Percentiles rank a stretch among this genome's conserved stretches.
phyloP scores from a whole-genome alignment of 1,140 invertebrate species.

The Drosophila rhopaloa region DNA sequence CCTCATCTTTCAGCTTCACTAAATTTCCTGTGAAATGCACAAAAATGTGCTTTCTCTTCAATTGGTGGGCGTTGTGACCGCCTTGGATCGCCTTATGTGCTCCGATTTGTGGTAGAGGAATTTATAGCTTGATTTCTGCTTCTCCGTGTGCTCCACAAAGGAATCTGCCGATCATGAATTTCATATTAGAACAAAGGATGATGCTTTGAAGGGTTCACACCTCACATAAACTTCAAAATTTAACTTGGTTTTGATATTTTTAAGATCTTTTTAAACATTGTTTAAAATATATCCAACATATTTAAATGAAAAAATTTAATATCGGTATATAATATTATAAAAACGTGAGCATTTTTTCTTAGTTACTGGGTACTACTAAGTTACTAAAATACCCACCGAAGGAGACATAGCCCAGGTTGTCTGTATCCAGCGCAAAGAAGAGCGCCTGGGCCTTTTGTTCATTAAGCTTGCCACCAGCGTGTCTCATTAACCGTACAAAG shows the following conservation, averaged over 20 bases:
- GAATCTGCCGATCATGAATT: slow-evolving; percentile 23
- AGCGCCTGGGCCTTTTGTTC: slow-evolving; percentile 63
- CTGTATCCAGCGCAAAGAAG: slow-evolving; percentile 66
- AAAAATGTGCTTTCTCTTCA: slow-evolving; percentile 23
- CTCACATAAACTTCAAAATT: too few relatives aligned
- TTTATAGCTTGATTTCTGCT: slow-evolving; percentile 54
- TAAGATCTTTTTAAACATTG: too few relatives aligned
- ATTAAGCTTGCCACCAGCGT: slow-evolving; percentile 68
- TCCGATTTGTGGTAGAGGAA: slow-evolving; percentile 76
- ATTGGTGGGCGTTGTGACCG: slow-evolving; percentile 23
- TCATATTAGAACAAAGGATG: not conserved
- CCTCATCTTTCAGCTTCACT: not conserved
- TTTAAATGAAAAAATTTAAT: too few relatives aligned
- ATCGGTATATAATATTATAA: too few relatives aligned
- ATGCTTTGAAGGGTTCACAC: too few relatives aligned
- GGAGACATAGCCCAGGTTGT: slow-evolving; percentile 64
- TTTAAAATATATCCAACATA: too few relatives aligned
- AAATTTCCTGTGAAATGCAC: not conserved
- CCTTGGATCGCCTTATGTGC: slow-evolving; percentile 63
- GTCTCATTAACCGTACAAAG: slow-evolving; percentile 64
- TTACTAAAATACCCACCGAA: slow-evolving; percentile 56
- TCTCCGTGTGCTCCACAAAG: slow-evolving; percentile 59
- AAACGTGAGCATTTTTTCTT: too few relatives aligned
- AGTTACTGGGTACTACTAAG: too few relatives aligned
- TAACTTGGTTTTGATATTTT: too few relatives aligned